phyloP scores from a whole-genome alignment of 2,113 vertebrate genomes.

The Chloebia gouldiae region DNA sequence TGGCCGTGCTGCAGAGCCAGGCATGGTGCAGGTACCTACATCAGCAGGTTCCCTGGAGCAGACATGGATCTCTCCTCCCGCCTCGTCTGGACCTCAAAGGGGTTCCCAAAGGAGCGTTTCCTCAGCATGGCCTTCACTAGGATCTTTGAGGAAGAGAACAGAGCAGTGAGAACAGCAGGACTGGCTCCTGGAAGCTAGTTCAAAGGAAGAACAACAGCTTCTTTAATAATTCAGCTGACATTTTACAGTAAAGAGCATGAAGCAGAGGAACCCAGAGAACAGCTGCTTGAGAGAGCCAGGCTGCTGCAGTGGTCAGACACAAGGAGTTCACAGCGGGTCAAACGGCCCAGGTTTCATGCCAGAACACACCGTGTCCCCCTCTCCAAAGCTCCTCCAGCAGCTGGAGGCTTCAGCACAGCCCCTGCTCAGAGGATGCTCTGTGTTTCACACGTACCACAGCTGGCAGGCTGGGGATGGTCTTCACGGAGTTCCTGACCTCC shows the following conservation, averaged over 20 bases:
- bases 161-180: neutral
- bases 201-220: neutral
- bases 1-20: neutral
- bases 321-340: neutral
- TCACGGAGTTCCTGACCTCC: conserved; percentile 96
- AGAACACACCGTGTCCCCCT: fast-evolving
- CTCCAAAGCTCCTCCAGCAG: neutral
- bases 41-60: conserved; percentile 88
- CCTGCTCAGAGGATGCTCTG: neutral
- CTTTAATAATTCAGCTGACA: neutral
- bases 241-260: neutral
- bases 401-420: neutral
- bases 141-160: conserved; percentile 77
- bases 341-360: neutral
- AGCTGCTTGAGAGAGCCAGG: neutral
- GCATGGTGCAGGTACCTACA: conserved; percentile 75
- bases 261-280: neutral
- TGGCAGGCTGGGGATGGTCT: conserved; percentile 92
- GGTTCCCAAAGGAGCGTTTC: conserved; percentile 97
- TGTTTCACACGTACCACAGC: conserved; percentile 83
- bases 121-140: conserved; percentile 96
- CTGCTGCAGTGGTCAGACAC: neutral
- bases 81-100: conserved; percentile 86
- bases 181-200: neutral
- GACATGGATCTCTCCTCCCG: conserved; percentile 94